phyloP scores from a whole-genome alignment of 1,140 invertebrate species.

The Pseudoatta argentina region DNA sequence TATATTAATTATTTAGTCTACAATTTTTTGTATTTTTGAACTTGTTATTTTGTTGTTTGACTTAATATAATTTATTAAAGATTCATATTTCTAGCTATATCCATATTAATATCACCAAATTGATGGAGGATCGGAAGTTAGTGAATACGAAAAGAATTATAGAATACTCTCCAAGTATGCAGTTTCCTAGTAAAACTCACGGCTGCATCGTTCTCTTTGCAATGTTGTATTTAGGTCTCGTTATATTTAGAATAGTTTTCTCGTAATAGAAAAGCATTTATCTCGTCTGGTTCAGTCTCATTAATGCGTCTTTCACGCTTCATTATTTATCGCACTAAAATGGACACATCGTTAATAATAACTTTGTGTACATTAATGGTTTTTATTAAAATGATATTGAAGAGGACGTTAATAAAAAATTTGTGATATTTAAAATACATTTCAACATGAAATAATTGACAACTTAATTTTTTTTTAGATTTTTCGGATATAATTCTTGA shows the following conservation, averaged over 20 bases:
- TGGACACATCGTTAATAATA: background rate
- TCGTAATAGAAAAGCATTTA: conserved; percentile 55
- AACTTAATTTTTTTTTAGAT: background rate
- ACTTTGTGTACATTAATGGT: background rate
- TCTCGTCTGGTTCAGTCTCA: conserved; percentile 24
- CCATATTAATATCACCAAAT: background rate
- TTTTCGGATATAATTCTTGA: background rate
- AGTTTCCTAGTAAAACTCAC: conserved; percentile 9
- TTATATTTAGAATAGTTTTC: conserved; percentile 69
- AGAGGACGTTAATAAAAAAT: background rate
- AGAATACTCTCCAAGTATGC: background rate
- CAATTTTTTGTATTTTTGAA: background rate
- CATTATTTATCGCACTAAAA: conserved; percentile 53
- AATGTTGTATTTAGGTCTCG: conserved; percentile 66
- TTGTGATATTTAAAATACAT: background rate
- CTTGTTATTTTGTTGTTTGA: background rate
- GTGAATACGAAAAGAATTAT: background rate
- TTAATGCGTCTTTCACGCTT: conserved; percentile 41
- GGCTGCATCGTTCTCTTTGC: conserved; percentile 43
- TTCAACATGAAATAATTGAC: background rate
- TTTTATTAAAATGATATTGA: background rate
- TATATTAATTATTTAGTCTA: background rate
- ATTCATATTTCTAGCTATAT: background rate
- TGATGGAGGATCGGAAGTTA: background rate
- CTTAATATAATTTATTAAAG: background rate